phyloP scores from a whole-genome alignment of 2,113 vertebrate species.

The Takifugu bimaculatus region DNA sequence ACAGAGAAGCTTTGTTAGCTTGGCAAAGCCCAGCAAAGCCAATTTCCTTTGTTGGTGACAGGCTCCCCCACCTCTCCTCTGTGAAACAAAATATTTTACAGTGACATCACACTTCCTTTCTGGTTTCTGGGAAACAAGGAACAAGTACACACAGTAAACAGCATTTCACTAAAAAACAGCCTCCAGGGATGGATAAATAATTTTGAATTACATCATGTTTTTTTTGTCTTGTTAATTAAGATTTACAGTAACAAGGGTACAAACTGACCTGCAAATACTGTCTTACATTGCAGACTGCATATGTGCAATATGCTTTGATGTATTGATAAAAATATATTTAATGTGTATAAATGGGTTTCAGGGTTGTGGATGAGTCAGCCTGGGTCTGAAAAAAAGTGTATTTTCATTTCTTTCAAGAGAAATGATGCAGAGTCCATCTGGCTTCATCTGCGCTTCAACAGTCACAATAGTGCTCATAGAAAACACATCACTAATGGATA shows the following conservation, averaged over 20 bases:
- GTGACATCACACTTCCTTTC: conserved; percentile 34
- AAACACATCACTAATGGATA: conserved; percentile 63
- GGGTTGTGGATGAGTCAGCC: conserved; percentile 40
- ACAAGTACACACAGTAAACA: conserved; percentile 5
- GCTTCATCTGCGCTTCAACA: conserved; percentile 38
- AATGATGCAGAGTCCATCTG: conserved; percentile 32
- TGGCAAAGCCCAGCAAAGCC: conserved; percentile 4
- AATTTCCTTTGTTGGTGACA: conserved; percentile 1
- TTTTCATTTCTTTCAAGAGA: conserved; percentile 31
- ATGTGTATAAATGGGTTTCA: conserved; percentile 32
- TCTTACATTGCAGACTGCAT: conserved; percentile 6
- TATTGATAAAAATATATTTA: not conserved
- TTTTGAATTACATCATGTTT: not conserved
- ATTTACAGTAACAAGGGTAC: too few relatives aligned
- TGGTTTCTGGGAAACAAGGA: conserved; percentile 7
- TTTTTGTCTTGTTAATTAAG: not conserved
- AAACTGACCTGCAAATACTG: not conserved
- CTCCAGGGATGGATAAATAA: not conserved
- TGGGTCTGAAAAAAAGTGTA: conserved; percentile 45
- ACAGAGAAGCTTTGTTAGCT: not conserved
- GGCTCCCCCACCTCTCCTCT: not conserved
- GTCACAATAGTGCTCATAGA: conserved; percentile 5
- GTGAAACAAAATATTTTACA: conserved; percentile 10
- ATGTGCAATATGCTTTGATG: too few relatives aligned
- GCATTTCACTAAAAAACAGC: not conserved